These are phyloP conservation scores for Ictalurus punctatus DNA, from an alignment of 2,113 vertebrate species.

Conservation along the genomic window DNA sequence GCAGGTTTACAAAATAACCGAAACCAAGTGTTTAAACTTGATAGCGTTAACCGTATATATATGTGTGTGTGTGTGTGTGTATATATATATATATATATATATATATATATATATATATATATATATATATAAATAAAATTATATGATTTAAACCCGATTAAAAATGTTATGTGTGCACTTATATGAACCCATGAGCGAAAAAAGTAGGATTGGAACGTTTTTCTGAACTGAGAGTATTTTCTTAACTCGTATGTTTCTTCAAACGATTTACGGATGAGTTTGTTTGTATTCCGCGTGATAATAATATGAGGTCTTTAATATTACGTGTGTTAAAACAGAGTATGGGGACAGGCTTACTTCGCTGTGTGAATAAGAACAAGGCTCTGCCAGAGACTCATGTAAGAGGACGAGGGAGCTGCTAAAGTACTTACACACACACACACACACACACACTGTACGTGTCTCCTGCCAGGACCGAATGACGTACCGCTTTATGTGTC, in stretches of 20 bases:
- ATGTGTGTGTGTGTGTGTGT: too few species aligned
- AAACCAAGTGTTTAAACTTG: not conserved
- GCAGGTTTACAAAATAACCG: not conserved
- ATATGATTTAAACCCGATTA: too few species aligned
- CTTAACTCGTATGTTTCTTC: too few species aligned
- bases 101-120: too few species aligned
- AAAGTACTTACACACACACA: constrained; percentile 1
- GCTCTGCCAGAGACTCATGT: not conserved
- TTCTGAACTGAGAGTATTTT: not conserved
- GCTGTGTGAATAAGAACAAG: not conserved
- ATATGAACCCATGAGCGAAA: not conserved
- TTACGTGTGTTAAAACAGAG: not conserved
- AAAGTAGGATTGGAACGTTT: not conserved
- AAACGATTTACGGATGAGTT: not conserved
- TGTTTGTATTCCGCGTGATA: not conserved
- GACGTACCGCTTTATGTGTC: constrained; percentile 26
- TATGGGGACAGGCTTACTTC: not conserved
- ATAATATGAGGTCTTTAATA: not conserved
- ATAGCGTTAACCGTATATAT: too few species aligned
- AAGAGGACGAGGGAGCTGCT: constrained; percentile 6
- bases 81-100: too few species aligned
- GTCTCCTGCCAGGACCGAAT: constrained; percentile 10
- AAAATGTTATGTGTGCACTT: too few species aligned
- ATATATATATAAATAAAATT: too few species aligned
- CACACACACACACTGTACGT: constrained; percentile 20